A percentile compares a stretch with the other conserved stretches of the same genome.
Evolutionary conservation across 2,797 vertebrate genomes (phyloP).

Genomic region (Pantherophis vulpinus): DNA sequence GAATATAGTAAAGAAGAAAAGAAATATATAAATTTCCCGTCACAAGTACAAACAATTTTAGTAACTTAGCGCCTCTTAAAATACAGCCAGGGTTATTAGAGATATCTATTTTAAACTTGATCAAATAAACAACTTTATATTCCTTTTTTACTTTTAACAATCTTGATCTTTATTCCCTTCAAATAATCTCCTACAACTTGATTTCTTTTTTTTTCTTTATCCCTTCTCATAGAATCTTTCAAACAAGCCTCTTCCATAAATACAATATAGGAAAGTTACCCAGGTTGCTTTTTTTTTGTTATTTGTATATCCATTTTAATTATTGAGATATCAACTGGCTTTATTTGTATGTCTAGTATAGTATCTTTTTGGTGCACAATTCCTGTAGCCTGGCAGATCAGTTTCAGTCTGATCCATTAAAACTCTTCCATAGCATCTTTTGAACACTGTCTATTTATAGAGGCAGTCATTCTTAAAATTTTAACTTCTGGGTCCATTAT

Average conservation of each 20-base stretch:
- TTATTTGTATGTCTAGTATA: neutral
- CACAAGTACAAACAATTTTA: neutral
- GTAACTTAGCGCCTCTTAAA: neutral
- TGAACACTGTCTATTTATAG: neutral
- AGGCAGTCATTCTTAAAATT: neutral
- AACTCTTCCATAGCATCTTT: neutral
- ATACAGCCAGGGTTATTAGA: neutral
- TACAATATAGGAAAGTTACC: neutral
- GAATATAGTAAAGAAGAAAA: neutral
- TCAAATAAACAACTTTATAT: neutral
- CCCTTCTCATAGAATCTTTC: neutral
- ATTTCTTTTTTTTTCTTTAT: neutral
- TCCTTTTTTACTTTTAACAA: neutral
- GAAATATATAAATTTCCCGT: neutral
- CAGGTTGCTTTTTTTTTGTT: neutral
- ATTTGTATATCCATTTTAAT: neutral
- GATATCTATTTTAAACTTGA: neutral
- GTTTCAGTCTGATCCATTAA: neutral
- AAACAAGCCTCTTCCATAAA: neutral
- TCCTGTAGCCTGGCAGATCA: neutral
- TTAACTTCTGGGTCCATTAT: neutral
- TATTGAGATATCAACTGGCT: neutral
- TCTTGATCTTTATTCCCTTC: neutral
- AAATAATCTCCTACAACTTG: neutral
- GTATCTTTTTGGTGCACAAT: neutral